Evolutionary conservation across 2,113 vertebrate species (phyloP).

Genomic region (Corvus cornix): DNA sequence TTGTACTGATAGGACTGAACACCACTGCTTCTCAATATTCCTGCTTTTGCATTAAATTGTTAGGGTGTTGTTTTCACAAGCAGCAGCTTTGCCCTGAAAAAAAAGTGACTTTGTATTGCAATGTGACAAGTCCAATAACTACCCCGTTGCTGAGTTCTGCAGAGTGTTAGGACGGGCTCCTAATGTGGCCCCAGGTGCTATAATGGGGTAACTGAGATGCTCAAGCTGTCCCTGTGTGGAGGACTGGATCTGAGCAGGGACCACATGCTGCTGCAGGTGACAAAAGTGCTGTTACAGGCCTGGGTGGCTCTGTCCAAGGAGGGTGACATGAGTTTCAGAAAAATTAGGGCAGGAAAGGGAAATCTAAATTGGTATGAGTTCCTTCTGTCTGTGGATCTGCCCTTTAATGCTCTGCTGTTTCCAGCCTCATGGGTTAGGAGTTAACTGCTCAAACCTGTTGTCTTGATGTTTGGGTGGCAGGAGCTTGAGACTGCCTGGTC

Average conservation of each 20-base stretch:
- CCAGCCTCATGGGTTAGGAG: not conserved
- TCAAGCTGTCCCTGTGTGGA: not conserved
- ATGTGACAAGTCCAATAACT: not conserved
- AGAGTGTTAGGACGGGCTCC: accelerated
- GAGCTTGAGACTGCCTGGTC: not conserved
- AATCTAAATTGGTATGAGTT: not conserved
- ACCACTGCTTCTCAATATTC: not conserved
- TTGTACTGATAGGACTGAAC: not conserved
- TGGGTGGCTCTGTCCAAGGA: not conserved
- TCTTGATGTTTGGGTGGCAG: not conserved
- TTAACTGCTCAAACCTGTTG: not conserved
- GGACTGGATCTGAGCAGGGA: not conserved
- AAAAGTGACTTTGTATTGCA: not conserved
- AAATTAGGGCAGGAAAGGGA: not conserved
- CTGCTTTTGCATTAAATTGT: not conserved
- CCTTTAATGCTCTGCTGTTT: not conserved
- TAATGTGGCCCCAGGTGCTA: not conserved
- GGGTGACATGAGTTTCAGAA: not conserved
- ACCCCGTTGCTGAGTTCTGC: not conserved
- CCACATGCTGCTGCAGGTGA: accelerated
- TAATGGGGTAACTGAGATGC: not conserved
- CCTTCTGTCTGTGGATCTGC: not conserved
- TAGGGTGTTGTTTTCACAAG: not conserved
- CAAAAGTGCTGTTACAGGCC: not conserved
- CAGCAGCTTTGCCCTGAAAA: not conserved